Conservation (phyloP, 2,888 invertebrate species). For the Pyrrhia umbra region DNA sequence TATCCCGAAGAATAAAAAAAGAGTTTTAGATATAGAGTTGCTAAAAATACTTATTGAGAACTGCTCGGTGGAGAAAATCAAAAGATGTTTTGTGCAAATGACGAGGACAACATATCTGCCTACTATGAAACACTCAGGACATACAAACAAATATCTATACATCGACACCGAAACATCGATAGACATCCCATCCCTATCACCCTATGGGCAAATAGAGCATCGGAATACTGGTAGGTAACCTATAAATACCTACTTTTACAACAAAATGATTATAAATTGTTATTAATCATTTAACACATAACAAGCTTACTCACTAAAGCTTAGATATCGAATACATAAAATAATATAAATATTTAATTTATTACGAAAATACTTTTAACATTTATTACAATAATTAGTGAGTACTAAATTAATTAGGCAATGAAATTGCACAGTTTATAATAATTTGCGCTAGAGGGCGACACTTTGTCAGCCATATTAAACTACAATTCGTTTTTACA, state of each 20-base stretch:
- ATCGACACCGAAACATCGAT: conserved; percentile 46
- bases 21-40: too few species aligned
- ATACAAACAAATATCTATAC: conserved; percentile 45
- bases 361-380: conserved; percentile 73
- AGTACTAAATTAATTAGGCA: conserved; percentile 63
- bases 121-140: conserved; percentile 49
- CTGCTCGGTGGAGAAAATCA: conserved; percentile 45
- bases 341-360: conserved; percentile 58
- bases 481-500: conserved; percentile 46
- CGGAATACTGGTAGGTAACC: conserved; percentile 62
- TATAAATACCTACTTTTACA: conserved; percentile 62
- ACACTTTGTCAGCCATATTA: conserved; percentile 30
- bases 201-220: conserved; percentile 26
- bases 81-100: conserved; percentile 51
- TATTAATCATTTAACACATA: conserved; percentile 51
- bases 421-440: conserved; percentile 64
- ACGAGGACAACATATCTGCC: conserved; percentile 45
- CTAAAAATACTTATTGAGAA: too few species aligned
- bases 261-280: conserved; percentile 61
- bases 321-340: conserved; percentile 67
- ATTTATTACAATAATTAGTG: conserved; percentile 63
- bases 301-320: conserved; percentile 62
- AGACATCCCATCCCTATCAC: conserved; percentile 25
- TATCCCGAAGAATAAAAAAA: too few species aligned
- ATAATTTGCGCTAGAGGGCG: conserved; percentile 62